phyloP scores from a whole-genome alignment of 2,888 invertebrate genomes.

The Erebia ligea region DNA sequence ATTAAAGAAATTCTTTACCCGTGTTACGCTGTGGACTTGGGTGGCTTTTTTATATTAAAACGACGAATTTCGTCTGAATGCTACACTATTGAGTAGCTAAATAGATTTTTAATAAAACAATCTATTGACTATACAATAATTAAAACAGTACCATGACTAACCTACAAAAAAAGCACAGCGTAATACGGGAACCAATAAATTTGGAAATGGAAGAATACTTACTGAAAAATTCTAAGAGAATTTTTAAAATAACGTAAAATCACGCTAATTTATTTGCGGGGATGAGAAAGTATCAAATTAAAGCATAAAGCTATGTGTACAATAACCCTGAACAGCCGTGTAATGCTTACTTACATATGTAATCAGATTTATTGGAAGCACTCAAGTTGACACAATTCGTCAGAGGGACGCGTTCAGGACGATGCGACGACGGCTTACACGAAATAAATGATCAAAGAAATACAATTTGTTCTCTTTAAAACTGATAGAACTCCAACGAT shows the following conservation, averaged over 20 bases:
- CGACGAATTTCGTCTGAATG: too few species aligned
- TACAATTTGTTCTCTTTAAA: neutral
- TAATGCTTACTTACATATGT: constrained; percentile 13
- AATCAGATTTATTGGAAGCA: constrained; percentile 9
- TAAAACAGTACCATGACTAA: too few species aligned
- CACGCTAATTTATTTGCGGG: neutral
- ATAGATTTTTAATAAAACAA: too few species aligned
- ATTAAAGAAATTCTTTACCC: too few species aligned
- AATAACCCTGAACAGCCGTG: constrained; percentile 3
- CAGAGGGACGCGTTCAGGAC: neutral
- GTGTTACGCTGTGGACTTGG: too few species aligned
- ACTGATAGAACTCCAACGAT: too few species aligned
- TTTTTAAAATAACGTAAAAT: neutral
- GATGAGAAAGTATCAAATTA: neutral
- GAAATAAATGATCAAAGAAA: neutral
- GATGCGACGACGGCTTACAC: neutral
- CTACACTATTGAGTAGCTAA: too few species aligned
- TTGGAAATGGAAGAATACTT: too few species aligned
- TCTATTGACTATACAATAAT: too few species aligned
- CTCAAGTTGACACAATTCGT: constrained; percentile 5
- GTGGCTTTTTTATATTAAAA: too few species aligned
- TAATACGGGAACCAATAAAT: too few species aligned
- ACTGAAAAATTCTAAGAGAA: neutral
- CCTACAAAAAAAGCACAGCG: too few species aligned
- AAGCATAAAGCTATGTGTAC: neutral